A percentile compares a stretch with the other conserved stretches of the same genome.
These are phyloP conservation scores for Coelinius sp. DNA, from an alignment of 2,888 invertebrate genomes.

Conservation along the genomic window DNA sequence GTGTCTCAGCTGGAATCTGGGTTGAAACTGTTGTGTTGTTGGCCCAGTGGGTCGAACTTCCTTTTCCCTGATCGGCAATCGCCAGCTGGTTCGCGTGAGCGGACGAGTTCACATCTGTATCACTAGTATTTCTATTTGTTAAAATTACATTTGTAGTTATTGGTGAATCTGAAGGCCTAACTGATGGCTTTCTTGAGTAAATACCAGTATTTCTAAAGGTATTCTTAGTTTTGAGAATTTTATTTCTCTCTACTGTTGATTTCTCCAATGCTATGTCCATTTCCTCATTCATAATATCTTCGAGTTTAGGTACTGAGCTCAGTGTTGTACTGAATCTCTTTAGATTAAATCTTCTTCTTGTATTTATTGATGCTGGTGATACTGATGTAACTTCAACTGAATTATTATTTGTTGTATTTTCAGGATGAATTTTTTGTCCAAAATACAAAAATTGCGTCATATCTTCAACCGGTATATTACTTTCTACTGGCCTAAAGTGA, in stretches of 20 bases:
- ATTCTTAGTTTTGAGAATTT: slow-evolving; percentile 59
- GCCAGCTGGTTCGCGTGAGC: slow-evolving; percentile 53
- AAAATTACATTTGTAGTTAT: slow-evolving; percentile 60
- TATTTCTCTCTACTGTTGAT: slow-evolving; percentile 64
- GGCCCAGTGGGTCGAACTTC: slow-evolving; percentile 49
- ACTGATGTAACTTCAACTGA: slow-evolving; percentile 58
- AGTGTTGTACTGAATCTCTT: slow-evolving; percentile 51
- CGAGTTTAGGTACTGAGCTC: slow-evolving; percentile 49
- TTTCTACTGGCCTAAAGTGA: slow-evolving; percentile 77
- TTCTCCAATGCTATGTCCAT: slow-evolving; percentile 63
- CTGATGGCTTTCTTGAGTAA: slow-evolving; percentile 54
- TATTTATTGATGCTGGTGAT: slow-evolving; percentile 49
- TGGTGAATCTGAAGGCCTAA: slow-evolving; percentile 55
- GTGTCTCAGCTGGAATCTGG: slow-evolving; percentile 45
- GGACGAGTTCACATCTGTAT: slow-evolving; percentile 49
- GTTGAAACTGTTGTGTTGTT: slow-evolving; percentile 46
- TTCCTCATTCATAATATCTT: slow-evolving; percentile 65
- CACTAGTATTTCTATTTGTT: slow-evolving; percentile 44
- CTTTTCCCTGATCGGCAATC: slow-evolving; percentile 39
- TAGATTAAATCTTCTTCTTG: slow-evolving; percentile 57
- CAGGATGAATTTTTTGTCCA: slow-evolving; percentile 76
- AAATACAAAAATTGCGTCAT: slow-evolving; percentile 81
- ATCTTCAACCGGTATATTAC: slow-evolving; percentile 77
- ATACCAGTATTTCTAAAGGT: slow-evolving; percentile 52
- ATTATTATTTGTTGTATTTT: slow-evolving; percentile 58